Conservation (phyloP, 2,888 invertebrate species). For the Argynnis bischoffii region DNA sequence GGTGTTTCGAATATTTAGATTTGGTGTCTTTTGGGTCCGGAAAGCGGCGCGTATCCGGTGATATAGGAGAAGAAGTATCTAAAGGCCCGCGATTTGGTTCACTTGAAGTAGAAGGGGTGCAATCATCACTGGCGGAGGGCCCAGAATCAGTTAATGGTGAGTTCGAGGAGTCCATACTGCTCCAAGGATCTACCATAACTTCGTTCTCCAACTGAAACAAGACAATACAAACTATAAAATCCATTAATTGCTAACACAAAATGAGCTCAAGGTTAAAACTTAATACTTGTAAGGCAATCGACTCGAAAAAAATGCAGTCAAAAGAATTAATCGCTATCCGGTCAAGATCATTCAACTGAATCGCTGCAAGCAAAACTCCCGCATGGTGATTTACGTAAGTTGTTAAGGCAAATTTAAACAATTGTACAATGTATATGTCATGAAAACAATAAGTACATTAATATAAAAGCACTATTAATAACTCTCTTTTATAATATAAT, state of each 20-base stretch:
- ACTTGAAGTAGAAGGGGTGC: constrained; percentile 75
- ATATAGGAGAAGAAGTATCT: constrained; percentile 58
- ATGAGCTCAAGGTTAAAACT: constrained; percentile 55
- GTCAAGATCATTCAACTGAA: constrained; percentile 55
- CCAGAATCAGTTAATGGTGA: constrained; percentile 79
- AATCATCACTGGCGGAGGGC: constrained; percentile 78
- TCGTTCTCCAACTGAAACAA: constrained; percentile 83
- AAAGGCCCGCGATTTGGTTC: constrained; percentile 60
- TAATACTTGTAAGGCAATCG: constrained; percentile 51
- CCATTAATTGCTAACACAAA: constrained; percentile 32
- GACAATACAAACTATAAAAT: constrained; percentile 29
- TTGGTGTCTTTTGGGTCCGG: constrained; percentile 64
- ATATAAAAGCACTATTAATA: constrained; percentile 10
- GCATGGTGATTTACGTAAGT: constrained; percentile 7
- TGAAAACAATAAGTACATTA: background rate
- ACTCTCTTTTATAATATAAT: background rate
- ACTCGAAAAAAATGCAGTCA: constrained; percentile 53
- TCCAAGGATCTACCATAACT: constrained; percentile 81
- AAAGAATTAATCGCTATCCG: constrained; percentile 52
- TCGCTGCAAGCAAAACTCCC: constrained; percentile 17
- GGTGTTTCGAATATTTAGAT: constrained; percentile 52
- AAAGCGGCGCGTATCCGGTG: constrained; percentile 65
- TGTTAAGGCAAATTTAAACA: background rate
- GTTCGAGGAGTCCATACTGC: constrained; percentile 81
- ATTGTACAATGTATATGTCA: background rate